Evolutionary conservation across 2,113 vertebrate species (phyloP).

Genomic region (Protobothrops flavoviridis): DNA sequence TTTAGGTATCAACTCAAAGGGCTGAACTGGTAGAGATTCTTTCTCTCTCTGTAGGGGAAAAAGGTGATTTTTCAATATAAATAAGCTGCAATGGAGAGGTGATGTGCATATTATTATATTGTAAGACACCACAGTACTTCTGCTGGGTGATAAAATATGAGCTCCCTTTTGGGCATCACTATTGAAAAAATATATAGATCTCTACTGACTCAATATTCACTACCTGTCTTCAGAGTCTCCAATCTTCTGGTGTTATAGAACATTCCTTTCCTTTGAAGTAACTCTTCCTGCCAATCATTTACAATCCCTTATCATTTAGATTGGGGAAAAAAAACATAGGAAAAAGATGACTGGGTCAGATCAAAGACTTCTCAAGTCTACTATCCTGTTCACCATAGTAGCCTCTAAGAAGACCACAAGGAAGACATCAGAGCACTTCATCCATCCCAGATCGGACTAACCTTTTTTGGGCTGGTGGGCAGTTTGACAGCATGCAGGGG

Average conservation of each 20-base stretch:
- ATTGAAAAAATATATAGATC: neutral
- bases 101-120: neutral
- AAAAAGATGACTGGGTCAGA: neutral
- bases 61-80: neutral
- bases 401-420: neutral
- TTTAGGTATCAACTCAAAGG: neutral
- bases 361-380: neutral
- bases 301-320: neutral
- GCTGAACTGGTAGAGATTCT: neutral
- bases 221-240: neutral
- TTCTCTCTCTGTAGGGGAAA: neutral
- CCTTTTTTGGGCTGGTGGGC: neutral
- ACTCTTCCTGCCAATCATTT: neutral
- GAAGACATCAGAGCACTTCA: neutral
- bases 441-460: neutral
- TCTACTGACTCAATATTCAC: neutral
- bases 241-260: neutral
- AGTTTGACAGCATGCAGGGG: neutral
- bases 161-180: neutral
- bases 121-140: neutral
- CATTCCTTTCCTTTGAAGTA: neutral
- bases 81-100: neutral
- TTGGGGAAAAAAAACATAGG: neutral
- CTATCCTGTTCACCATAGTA: neutral
- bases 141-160: neutral